Base-by-base conservation (phyloP, 2,113 vertebrate species). In the Corynorhinus townsendii region DNA sequence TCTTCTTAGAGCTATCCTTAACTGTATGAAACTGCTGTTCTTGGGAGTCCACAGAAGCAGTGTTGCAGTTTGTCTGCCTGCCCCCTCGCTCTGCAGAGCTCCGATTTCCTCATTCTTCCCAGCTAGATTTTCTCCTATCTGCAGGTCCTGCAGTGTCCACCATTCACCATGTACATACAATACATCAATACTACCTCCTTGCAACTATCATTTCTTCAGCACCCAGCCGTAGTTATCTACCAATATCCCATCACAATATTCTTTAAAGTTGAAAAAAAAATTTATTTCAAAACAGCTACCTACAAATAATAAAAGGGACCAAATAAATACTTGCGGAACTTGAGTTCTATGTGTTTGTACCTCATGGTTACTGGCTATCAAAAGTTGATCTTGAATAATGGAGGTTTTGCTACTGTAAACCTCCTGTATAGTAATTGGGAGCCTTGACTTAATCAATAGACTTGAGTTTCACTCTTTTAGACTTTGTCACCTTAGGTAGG, bases 211-310 rank as follows among this genome's bases (percentile, higher is more conserved):
- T 69, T 68, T 92, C 75, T 86, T 85, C 62, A 83, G 28, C 64
- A 69, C 40, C 20, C 22, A 69, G 40, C 43, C 33, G 86, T 64
- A 38, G 4, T 33, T 77, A 85, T 62, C 20, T 66, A 59, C 43
- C 52, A 94, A 47, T 20, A 85, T 5, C 43, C 80, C 24, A 81
- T 49, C 76, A 64, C 28, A 84, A 85, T 4, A 93, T 15, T 77
- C 22, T 47, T 93, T 69, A 68, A 40, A 30, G 7, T 3, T 52
- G 45, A 59, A 76, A 33, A 19, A 52, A 75, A 62, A 9, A 86
- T 90, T 72, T 40, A 81, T 89, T 94, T 93, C 69, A 89, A 80
- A 91, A 59, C 88, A 85, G n/a, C 35, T 84, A 95, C 33, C 33
- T 75, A 92, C 40, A 91, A 91, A 33, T 38, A 89, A 96, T 40